phyloP scores from a whole-genome alignment of 2,113 vertebrate genomes.

The Alces alces region DNA sequence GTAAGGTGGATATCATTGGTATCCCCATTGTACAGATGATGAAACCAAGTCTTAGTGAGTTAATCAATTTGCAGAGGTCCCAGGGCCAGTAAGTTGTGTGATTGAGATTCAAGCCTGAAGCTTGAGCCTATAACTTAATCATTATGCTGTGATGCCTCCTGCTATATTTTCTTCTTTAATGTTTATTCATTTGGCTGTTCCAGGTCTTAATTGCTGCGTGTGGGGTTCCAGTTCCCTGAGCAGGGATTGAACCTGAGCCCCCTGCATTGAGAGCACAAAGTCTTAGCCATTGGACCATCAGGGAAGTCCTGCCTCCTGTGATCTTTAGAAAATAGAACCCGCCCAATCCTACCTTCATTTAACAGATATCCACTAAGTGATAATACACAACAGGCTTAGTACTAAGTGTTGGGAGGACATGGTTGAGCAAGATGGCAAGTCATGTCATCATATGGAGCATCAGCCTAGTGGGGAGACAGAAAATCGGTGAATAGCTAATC shows the following conservation, averaged over 20 bases:
- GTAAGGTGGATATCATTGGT: background rate
- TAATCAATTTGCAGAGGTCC: background rate
- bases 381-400: background rate
- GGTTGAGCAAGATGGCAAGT: background rate
- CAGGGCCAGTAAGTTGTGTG: background rate
- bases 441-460: rapidly evolving
- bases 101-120: background rate
- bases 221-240: background rate
- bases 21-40: background rate
- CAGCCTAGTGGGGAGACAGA: background rate
- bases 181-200: background rate
- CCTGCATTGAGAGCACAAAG: background rate
- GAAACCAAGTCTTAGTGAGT: background rate
- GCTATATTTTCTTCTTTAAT: background rate
- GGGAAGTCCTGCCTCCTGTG: background rate
- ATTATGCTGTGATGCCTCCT: background rate
- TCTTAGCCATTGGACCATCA: background rate
- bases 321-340: background rate
- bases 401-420: background rate
- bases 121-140: background rate
- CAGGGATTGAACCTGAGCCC: background rate
- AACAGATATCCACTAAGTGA: background rate
- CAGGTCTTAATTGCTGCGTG: background rate
- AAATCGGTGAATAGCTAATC: background rate
- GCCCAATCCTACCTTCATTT: background rate